Evolutionary conservation across 1,140 invertebrate species (phyloP).

Genomic region (Zaprionus lachaisei): DNA sequence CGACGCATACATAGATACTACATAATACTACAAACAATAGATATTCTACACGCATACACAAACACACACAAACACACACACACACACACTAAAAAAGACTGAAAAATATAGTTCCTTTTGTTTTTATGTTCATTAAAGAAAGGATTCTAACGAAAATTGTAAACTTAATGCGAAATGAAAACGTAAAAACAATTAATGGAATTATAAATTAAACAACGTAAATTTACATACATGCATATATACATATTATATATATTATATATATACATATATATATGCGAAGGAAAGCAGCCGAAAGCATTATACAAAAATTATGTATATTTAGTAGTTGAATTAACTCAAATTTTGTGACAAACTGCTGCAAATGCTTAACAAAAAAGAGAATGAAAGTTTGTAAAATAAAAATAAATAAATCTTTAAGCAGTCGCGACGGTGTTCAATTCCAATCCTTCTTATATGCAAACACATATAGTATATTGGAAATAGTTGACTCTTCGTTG

Average conservation of each 20-base stretch:
- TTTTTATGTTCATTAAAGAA: slow-evolving; percentile 84
- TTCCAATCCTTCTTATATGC: slow-evolving; percentile 33
- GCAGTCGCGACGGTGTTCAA: slow-evolving; percentile 44
- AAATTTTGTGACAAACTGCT: slow-evolving; percentile 63
- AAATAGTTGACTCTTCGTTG: slow-evolving; percentile 51
- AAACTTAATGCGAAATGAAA: slow-evolving; percentile 59
- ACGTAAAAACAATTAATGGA: slow-evolving; percentile 81
- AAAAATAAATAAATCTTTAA: slow-evolving; percentile 21
- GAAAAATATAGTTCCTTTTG: slow-evolving; percentile 85
- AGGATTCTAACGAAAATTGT: slow-evolving; percentile 75
- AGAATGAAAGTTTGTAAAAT: slow-evolving; percentile 11
- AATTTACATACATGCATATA: slow-evolving; percentile 42
- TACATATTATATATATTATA: slow-evolving; percentile 4
- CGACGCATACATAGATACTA: slow-evolving; percentile 18
- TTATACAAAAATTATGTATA: slow-evolving; percentile 59
- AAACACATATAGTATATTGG: slow-evolving; percentile 58
- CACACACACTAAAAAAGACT: slow-evolving; percentile 84
- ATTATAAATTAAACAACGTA: slow-evolving; percentile 76
- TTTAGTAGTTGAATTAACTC: slow-evolving; percentile 75
- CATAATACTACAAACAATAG: slow-evolving; percentile 52
- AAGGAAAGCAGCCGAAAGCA: slow-evolving; percentile 56
- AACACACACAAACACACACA: slow-evolving; percentile 47
- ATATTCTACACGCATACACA: slow-evolving; percentile 62
- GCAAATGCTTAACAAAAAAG: slow-evolving; percentile 31
- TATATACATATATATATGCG: slow-evolving; percentile 24